Evolutionary conservation across 2,113 vertebrate species (phyloP).

Genomic region (Lagenorhynchus albirostris): DNA sequence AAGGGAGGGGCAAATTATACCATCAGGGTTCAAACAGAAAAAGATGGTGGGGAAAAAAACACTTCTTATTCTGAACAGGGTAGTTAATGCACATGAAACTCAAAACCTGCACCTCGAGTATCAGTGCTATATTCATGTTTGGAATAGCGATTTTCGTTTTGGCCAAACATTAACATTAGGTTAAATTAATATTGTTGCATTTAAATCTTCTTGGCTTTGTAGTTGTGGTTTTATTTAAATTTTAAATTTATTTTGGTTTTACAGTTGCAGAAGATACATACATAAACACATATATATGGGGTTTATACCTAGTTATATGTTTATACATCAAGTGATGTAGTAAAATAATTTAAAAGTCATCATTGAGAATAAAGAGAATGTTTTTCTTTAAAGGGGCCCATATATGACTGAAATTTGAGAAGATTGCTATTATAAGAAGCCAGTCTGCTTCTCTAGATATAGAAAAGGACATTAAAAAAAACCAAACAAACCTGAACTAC

Average conservation of each 20-base stretch:
- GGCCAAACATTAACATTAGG: not conserved
- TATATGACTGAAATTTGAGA: not conserved
- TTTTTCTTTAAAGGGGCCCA: not conserved
- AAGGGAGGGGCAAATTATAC: not conserved
- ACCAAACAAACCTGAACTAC: not conserved
- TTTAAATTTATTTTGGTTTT: not conserved
- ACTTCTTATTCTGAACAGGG: not conserved
- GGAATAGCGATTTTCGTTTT: not conserved
- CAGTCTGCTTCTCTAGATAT: not conserved
- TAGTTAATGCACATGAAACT: not conserved
- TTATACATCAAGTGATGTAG: not conserved
- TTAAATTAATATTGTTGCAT: not conserved
- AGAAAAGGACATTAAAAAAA: not conserved
- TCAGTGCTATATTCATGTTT: not conserved
- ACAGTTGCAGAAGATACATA: not conserved
- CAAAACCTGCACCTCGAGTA: not conserved
- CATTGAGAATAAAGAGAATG: not conserved
- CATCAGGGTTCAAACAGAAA: not conserved
- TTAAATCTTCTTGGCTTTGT: not conserved
- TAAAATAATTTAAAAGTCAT: conserved; percentile 2
- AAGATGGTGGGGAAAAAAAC: not conserved
- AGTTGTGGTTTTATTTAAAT: not conserved
- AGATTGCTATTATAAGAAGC: not conserved
- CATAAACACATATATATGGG: not conserved
- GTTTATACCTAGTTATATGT: not conserved